Base-by-base conservation (phyloP, 1,140 invertebrate species). In the Trichonephila clavata region DNA sequence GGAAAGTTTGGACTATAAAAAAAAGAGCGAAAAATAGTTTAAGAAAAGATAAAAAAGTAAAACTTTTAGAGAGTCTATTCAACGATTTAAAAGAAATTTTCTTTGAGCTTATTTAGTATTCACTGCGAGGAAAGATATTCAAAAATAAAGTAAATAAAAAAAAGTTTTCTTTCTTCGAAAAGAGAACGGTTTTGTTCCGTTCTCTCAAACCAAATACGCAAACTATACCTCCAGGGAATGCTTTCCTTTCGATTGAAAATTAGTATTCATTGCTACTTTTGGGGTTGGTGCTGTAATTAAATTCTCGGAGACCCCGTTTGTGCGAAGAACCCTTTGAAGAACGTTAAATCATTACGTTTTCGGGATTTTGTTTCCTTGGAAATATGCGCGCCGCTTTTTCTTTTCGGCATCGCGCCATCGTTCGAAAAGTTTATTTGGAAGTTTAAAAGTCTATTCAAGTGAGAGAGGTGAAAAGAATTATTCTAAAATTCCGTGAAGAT, bases 71-170 rank as follows among this genome's bases (percentile, higher is more conserved):
- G 61, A 1, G 21, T 39, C 71, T 32, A 77, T 77, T 77, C 32
- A 63, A 20, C 5, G 61, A 63, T 63, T 63, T 63, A 77, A 77
- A 77, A 39, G 71, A 77, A 63, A 77, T 77, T 77, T 77, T 77
- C 71, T 77, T 77, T 39, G 2, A 39, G 71, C 14, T 32, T 77
- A 16, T 27, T 77, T 77, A 77, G 71, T 77, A 77, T 77, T 77
- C 71, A 27, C 50, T 50, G 50, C 50, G 18, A 39, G 71, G 4
- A 77, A 71, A 32, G 14, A 77, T 32, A 77, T 77, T 77, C 71
- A 77, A 77, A 77, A 50, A 32, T 14, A 32, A 77, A 77, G 71
- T 77, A 77, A 77, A 77, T 77, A 71, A 71, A 77, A 77, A 77
- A 27, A 32, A 14, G 14, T 20, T 18, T 18, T 39, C 32, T 77